These are phyloP conservation scores for Verasper variegatus DNA, from an alignment of 2,113 vertebrate species.

Conservation along the genomic window DNA sequence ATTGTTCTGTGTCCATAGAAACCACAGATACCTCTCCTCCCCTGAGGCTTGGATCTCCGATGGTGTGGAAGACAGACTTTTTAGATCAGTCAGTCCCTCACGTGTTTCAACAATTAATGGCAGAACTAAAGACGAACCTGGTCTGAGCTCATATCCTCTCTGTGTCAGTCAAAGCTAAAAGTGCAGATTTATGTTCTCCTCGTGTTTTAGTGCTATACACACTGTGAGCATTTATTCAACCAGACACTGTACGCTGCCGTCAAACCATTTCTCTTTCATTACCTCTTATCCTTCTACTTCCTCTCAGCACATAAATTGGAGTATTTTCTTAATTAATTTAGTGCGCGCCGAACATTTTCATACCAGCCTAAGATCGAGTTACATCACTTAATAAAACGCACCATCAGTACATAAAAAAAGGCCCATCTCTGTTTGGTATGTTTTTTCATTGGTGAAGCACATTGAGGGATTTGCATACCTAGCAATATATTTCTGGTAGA, in stretches of 20 bases:
- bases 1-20: slow-evolving; percentile 76
- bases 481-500: slow-evolving; percentile 99
- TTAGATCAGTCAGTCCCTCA: slow-evolving; percentile 63
- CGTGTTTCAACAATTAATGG: slow-evolving; percentile 52
- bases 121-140: slow-evolving; percentile 55
- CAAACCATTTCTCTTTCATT: slow-evolving; percentile 73
- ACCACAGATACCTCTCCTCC: slow-evolving; percentile 56
- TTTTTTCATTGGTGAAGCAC: slow-evolving; percentile 49
- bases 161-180: slow-evolving; percentile 42
- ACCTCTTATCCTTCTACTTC: slow-evolving; percentile 67
- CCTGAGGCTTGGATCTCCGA: slow-evolving; percentile 59
- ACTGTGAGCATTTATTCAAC: slow-evolving; percentile 54
- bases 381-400: slow-evolving; percentile 74
- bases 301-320: slow-evolving; percentile 74
- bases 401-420: slow-evolving; percentile 63
- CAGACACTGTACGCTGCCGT: slow-evolving; percentile 63
- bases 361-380: slow-evolving; percentile 51
- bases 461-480: slow-evolving; percentile 90
- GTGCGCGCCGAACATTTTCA: slow-evolving; percentile 65
- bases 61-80: slow-evolving; percentile 71
- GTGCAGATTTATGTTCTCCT: slow-evolving; percentile 37
- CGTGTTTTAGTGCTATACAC: slow-evolving; percentile 55
- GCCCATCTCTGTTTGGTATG: slow-evolving; percentile 56
- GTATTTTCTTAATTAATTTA: slow-evolving; percentile 78
- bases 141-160: slow-evolving; percentile 43